Evolutionary conservation across 2,888 invertebrate species (phyloP), one percentile per base, ranked within the genome.

Genomic region (Proisotoma minuta): DNA sequence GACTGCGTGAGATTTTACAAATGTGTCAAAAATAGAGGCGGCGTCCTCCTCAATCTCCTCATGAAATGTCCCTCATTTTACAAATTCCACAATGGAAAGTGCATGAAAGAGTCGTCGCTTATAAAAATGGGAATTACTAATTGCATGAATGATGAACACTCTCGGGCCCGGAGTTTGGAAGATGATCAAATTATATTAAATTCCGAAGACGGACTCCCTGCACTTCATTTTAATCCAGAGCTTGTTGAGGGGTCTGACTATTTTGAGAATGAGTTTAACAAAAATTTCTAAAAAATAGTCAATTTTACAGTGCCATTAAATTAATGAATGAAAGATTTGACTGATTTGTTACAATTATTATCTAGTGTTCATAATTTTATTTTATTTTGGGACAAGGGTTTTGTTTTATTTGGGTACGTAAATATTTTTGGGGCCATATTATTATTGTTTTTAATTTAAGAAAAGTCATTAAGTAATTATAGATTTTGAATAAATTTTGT

Each of bases 11-110:
- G 64, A 22, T 67, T 67, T 51, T 64, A 57, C 58, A 57, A 51
- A 28, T 62, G 61, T 40, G 57, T 62, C 18, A 48, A 57, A 47
- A 62, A 34, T 22, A 26, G 49, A 0, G 27, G 40, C 20, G 52
- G 57, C 3, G 48, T 43, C 2, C 22, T 67, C 10, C 57, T 65
- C 26, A 59, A 54, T 15, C 51, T 64, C 3, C 51, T 67, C 12
- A 67, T 67, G 67, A 57, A 63, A 27, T 67, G 67, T 62, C 67
- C 67, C 2, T 40, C 28, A 15, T 59, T 57, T 20, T 67, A 52
- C 56, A 49, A 59, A n/a, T 67, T 67, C 29, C 40, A 62, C 22
- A 39, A 61, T 24, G 34, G 57, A 2, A 57, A 57, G 34, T 67
- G 67, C 47, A 52, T 48, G 29, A 47, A 54, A 52, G 28, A 50